Conservation (phyloP, 2,113 vertebrate species). For the Lasiurus borealis region DNA sequence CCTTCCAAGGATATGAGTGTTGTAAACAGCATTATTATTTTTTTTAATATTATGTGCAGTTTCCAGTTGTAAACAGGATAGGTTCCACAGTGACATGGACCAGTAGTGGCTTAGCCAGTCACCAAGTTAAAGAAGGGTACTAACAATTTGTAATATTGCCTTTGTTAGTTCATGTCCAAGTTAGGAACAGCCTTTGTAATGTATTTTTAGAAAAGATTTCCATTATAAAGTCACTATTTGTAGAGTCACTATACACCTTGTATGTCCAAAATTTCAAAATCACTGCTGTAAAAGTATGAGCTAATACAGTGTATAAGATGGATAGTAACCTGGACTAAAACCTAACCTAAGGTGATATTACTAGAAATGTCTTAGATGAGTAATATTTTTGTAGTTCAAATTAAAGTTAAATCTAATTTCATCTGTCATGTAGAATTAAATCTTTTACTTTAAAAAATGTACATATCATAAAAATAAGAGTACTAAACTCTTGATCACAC, state of each 20-base stretch:
- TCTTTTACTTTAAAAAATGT: slow-evolving; percentile 35
- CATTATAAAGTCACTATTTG: not conserved
- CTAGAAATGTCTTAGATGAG: not conserved
- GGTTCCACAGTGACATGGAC: not conserved
- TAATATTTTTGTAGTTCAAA: slow-evolving; percentile 38
- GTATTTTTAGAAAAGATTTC: slow-evolving; percentile 38
- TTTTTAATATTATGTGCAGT: not conserved
- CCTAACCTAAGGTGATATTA: no score
- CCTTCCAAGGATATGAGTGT: not conserved
- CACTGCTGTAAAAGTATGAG: not conserved
- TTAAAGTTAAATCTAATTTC: slow-evolving; percentile 55
- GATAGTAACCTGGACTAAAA: no score
- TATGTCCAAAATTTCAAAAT: slow-evolving; percentile 38
- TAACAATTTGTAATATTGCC: not conserved
- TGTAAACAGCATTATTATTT: not conserved
- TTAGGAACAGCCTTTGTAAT: not conserved
- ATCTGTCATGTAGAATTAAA: slow-evolving; percentile 44
- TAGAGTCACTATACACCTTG: not conserved
- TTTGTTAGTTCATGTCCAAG: not conserved
- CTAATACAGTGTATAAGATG: not conserved
- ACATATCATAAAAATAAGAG: slow-evolving; percentile 8
- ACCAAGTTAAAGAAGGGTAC: not conserved
- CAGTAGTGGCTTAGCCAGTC: not conserved
- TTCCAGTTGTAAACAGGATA: not conserved
- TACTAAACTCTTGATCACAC: not conserved